A percentile compares a stretch with the other conserved stretches of the same genome.
These are phyloP conservation scores for Allobates femoralis DNA, from an alignment of 2,797 vertebrate species.

Conservation along the genomic window DNA sequence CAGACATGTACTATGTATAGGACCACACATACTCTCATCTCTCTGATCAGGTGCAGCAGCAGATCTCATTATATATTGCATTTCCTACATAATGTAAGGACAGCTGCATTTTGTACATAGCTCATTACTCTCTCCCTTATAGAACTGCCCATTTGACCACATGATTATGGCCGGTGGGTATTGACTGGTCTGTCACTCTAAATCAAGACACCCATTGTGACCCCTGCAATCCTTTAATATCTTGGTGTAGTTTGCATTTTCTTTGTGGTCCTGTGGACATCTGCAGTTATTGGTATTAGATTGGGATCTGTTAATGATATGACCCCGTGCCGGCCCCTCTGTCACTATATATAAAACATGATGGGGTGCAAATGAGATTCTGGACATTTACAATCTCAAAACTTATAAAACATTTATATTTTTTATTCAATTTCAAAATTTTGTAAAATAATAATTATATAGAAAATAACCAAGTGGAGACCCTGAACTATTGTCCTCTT, in stretches of 20 bases:
- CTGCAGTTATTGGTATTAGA: slow-evolving; percentile 32
- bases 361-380: not conserved
- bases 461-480: too few species aligned
- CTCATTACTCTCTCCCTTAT: slow-evolving; percentile 30
- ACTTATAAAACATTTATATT: not conserved
- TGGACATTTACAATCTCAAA: not conserved
- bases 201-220: slow-evolving; percentile 33
- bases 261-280: slow-evolving; percentile 33
- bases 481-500: too few species aligned
- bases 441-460: not conserved
- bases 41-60: slow-evolving; percentile 8
- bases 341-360: not conserved
- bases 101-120: not conserved
- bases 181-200: slow-evolving; percentile 49
- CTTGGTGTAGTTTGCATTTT: not conserved
- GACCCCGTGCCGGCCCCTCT: slow-evolving; percentile 21
- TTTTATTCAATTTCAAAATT: not conserved
- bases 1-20: not conserved
- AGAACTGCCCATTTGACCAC: slow-evolving; percentile 27
- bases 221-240: slow-evolving; percentile 24
- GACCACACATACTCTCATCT: not conserved
- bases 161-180: slow-evolving; percentile 25
- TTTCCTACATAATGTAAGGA: slow-evolving; percentile 15
- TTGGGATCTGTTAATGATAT: slow-evolving; percentile 28
- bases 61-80: not conserved